These are phyloP conservation scores for Microchirus variegatus DNA, from an alignment of 2,797 vertebrate genomes.

Conservation along the genomic window DNA sequence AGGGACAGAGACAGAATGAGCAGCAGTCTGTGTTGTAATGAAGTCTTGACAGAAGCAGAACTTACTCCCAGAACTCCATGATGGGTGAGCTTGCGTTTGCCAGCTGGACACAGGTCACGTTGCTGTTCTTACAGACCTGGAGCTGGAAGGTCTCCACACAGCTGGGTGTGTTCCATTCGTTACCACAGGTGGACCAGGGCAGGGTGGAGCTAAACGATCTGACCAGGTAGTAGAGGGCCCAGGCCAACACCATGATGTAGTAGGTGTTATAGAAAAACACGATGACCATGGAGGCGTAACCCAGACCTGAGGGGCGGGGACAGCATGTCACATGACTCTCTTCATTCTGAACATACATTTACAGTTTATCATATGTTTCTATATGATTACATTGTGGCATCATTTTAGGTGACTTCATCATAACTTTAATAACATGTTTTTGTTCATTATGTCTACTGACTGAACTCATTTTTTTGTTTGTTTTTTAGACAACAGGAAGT, in stretches of 20 bases:
- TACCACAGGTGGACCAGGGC: constrained; percentile 93
- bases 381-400: too few species aligned
- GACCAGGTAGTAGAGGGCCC: constrained; percentile 96
- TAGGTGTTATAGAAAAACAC: constrained; percentile 99
- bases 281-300: constrained; percentile 95
- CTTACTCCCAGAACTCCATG: constrained; percentile 99
- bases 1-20: too few species aligned
- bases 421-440: too few species aligned
- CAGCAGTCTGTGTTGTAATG: too few species aligned
- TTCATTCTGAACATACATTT: too few species aligned
- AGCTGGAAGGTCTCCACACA: constrained; percentile 90
- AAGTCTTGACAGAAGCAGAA: constrained; percentile 39
- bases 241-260: constrained; percentile 98
- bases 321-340: too few species aligned
- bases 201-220: constrained; percentile 89
- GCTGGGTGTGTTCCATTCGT: constrained; percentile 89
- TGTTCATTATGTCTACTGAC: too few species aligned
- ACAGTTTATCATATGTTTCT: too few species aligned
- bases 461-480: too few species aligned
- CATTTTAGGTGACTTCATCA: too few species aligned
- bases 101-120: constrained; percentile 88
- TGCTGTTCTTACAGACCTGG: constrained; percentile 82
- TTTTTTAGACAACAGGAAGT: too few species aligned
- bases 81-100: constrained; percentile 87
- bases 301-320: constrained; percentile 83